phyloP scores from a whole-genome alignment of 2,888 invertebrate genomes.

The Junonia oenone region DNA sequence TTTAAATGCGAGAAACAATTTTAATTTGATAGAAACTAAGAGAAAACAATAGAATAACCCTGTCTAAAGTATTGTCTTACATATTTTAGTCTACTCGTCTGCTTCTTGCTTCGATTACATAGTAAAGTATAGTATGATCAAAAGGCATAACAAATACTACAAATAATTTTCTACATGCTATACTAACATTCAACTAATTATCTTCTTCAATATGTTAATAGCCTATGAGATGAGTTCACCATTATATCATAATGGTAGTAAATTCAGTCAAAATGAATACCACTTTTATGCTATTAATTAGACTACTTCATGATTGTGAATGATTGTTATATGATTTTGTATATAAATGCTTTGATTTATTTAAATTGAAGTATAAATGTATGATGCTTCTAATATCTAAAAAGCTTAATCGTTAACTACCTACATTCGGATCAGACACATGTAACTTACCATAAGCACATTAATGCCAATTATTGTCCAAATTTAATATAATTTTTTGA shows the following conservation, averaged over 20 bases:
- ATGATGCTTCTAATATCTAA: slow-evolving; percentile 70
- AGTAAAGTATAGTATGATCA: slow-evolving; percentile 5
- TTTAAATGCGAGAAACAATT: not conserved
- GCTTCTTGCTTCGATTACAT: not conserved
- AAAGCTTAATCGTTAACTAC: slow-evolving; percentile 63
- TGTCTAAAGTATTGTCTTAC: not conserved
- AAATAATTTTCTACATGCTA: slow-evolving; percentile 29
- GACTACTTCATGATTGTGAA: slow-evolving; percentile 42
- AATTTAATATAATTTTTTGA: slow-evolving; percentile 45
- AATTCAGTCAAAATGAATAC: slow-evolving; percentile 27
- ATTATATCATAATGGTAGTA: slow-evolving; percentile 20
- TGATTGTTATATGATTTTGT: slow-evolving; percentile 53
- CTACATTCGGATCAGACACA: slow-evolving; percentile 58
- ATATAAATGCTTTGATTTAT: slow-evolving; percentile 50
- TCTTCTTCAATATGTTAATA: slow-evolving; percentile 7
- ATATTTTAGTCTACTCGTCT: not conserved
- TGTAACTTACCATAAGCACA: slow-evolving; percentile 72
- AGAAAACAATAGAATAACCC: not conserved
- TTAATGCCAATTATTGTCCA: slow-evolving; percentile 64
- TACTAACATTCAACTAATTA: slow-evolving; percentile 31
- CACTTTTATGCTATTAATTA: slow-evolving; percentile 24
- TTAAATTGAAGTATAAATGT: slow-evolving; percentile 55
- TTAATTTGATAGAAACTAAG: not conserved
- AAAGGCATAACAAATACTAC: slow-evolving; percentile 23
- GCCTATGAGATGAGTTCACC: slow-evolving; percentile 9